Evolutionary conservation across 1,140 invertebrate species (phyloP).

Genomic region (Drosophila sulfurigaster): DNA sequence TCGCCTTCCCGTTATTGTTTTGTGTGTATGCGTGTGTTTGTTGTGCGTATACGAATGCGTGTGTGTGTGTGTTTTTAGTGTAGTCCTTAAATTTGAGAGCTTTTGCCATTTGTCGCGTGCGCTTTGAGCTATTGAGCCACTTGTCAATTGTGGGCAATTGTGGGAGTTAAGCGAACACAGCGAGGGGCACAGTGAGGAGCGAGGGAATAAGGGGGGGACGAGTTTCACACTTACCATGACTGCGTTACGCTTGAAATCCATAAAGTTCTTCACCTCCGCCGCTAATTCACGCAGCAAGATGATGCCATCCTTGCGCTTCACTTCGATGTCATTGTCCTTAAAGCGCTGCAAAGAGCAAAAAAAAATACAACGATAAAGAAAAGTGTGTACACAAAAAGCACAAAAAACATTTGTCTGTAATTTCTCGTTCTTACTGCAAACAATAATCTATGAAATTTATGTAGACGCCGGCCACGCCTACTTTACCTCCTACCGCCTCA

Average conservation of each 20-base stretch:
- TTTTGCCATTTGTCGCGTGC: conserved; percentile 34
- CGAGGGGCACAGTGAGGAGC: background rate
- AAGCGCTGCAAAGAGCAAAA: conserved; percentile 89
- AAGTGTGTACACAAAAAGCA: conserved; percentile 14
- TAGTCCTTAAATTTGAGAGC: conserved; percentile 55
- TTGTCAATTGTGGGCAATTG: conserved; percentile 65
- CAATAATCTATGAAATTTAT: conserved; percentile 70
- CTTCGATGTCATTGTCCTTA: conserved; percentile 89
- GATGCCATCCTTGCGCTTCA: conserved; percentile 92
- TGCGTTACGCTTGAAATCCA: conserved; percentile 95
- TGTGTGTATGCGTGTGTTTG: conserved; percentile 22
- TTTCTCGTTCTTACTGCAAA: conserved; percentile 13
- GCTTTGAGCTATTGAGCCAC: conserved; percentile 73
- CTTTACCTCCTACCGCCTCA: background rate
- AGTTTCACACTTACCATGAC: conserved; percentile 90
- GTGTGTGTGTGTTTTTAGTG: conserved; percentile 58
- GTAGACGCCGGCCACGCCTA: conserved; percentile 24
- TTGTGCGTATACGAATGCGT: conserved; percentile 43
- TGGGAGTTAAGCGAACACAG: background rate
- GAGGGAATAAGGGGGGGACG: too few relatives aligned
- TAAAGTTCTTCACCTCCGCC: conserved; percentile 94
- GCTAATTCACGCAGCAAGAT: conserved; percentile 93
- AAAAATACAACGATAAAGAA: conserved; percentile 48
- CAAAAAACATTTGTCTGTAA: conserved; percentile 42
- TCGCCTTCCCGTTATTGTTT: conserved; percentile 59